Conservation (phyloP, 2,113 vertebrate genomes). For the Gobiocypris rarus region DNA sequence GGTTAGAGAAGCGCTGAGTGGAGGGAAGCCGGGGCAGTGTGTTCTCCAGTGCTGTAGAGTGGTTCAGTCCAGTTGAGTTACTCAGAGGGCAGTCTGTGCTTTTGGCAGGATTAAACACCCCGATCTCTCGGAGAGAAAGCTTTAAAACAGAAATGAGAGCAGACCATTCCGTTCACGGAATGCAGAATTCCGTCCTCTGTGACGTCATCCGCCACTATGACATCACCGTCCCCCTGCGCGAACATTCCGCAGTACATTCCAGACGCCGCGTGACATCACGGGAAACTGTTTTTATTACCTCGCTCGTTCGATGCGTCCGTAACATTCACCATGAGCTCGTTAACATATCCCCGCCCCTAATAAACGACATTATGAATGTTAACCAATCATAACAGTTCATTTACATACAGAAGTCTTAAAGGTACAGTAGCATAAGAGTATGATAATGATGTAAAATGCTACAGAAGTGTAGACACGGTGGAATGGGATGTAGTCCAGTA, state of each 20-base stretch:
- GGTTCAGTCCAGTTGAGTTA: slow-evolving; percentile 20
- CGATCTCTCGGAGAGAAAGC: slow-evolving; percentile 19
- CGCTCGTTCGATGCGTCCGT: background rate
- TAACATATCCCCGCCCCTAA: background rate
- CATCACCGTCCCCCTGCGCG: background rate
- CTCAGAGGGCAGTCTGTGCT: slow-evolving; percentile 61
- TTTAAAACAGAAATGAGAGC: slow-evolving; percentile 24
- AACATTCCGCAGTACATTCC: background rate
- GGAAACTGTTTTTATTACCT: background rate
- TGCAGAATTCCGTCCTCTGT: background rate
- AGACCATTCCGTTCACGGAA: background rate
- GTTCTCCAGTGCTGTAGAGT: slow-evolving; percentile 38
- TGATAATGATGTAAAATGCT: background rate
- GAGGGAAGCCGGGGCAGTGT: background rate
- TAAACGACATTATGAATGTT: background rate
- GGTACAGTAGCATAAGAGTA: slow-evolving; percentile 11
- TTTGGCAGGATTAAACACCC: slow-evolving; percentile 56
- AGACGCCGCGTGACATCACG: background rate
- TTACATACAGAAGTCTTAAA: slow-evolving; percentile 14
- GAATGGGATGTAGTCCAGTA: background rate
- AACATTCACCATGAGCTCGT: background rate
- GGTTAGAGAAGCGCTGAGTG: too few relatives aligned
- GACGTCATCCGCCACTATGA: background rate
- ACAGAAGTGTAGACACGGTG: background rate
- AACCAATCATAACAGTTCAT: slow-evolving; percentile 15